phyloP scores from a whole-genome alignment of 2,888 invertebrate species.

The Zaprionus obscuricornis region DNA sequence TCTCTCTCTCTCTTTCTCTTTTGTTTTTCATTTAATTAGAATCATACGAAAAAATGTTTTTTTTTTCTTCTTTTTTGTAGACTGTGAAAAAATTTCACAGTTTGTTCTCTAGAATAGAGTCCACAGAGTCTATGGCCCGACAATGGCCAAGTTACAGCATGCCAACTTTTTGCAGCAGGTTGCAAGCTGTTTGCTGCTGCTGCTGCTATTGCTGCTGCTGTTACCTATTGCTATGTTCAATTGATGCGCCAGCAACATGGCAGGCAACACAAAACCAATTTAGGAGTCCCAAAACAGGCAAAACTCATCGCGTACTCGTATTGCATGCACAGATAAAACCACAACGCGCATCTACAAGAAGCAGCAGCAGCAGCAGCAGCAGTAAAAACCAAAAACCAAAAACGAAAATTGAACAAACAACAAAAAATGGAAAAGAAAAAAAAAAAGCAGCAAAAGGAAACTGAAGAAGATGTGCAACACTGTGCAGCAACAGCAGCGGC shows the following conservation, averaged over 20 bases:
- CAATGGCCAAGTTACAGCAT: conserved; percentile 54
- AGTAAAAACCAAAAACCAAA: conserved; percentile 24
- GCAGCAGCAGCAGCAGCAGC: conserved; percentile 14
- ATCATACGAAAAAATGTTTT: too few species aligned
- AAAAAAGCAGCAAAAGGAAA: conserved; percentile 20
- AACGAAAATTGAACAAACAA: too few species aligned
- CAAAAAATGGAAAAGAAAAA: conserved; percentile 7
- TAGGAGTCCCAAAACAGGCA: conserved; percentile 72
- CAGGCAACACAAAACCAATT: conserved; percentile 72
- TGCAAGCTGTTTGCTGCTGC: conserved; percentile 25
- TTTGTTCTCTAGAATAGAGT: conserved; percentile 62
- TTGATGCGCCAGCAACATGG: conserved; percentile 74
- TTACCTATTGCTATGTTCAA: conserved; percentile 46
- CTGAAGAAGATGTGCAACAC: conserved; percentile 13
- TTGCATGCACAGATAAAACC: conserved; percentile 37
- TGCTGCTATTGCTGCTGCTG: conserved; percentile 11
- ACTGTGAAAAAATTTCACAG: conserved; percentile 53
- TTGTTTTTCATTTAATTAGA: conserved; percentile 46
- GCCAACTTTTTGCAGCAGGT: conserved; percentile 16
- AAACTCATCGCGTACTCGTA: conserved; percentile 44
- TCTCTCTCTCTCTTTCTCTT: neutral
- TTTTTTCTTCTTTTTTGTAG: conserved; percentile 44
- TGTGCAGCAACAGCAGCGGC: conserved; percentile 13
- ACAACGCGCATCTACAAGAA: conserved; percentile 19
- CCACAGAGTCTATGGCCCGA: conserved; percentile 34